These are phyloP conservation scores for Glossophaga mutica DNA, from an alignment of 2,797 vertebrate genomes.

Conservation along the genomic window DNA sequence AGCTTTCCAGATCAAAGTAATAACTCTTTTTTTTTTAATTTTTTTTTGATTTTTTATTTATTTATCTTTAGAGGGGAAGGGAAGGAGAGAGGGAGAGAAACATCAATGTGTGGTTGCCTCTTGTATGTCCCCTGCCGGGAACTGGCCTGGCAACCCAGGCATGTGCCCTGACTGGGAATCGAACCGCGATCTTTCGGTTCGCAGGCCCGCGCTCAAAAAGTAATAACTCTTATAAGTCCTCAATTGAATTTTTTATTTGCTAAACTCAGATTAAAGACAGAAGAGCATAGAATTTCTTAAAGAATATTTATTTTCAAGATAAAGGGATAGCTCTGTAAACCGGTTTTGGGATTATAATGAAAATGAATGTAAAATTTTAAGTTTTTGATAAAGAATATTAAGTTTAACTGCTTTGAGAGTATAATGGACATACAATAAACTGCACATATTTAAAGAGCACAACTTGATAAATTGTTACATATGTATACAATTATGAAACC, in stretches of 20 bases:
- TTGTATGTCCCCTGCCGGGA: no score
- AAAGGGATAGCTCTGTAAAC: background rate
- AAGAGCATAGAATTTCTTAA: background rate
- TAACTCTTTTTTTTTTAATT: no score
- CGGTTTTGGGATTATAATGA: background rate
- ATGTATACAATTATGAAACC: background rate
- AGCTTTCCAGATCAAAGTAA: background rate
- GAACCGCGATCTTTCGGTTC: no score
- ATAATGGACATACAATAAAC: background rate
- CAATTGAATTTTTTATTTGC: background rate
- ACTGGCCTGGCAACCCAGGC: no score
- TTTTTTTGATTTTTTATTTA: no score
- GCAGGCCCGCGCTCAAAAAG: no score
- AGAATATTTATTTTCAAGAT: background rate
- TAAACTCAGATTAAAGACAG: background rate
- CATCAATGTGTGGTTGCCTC: no score
- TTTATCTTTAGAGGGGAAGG: no score
- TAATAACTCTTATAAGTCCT: background rate
- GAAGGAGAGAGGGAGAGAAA: no score
- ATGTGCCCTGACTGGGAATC: no score
- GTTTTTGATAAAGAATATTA: background rate
- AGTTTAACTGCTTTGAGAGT: background rate
- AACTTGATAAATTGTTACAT: background rate
- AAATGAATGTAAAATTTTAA: background rate
- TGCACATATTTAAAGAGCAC: background rate